Evolutionary conservation across 2,888 invertebrate genomes (phyloP).

Genomic region (Oligia latruncula): DNA sequence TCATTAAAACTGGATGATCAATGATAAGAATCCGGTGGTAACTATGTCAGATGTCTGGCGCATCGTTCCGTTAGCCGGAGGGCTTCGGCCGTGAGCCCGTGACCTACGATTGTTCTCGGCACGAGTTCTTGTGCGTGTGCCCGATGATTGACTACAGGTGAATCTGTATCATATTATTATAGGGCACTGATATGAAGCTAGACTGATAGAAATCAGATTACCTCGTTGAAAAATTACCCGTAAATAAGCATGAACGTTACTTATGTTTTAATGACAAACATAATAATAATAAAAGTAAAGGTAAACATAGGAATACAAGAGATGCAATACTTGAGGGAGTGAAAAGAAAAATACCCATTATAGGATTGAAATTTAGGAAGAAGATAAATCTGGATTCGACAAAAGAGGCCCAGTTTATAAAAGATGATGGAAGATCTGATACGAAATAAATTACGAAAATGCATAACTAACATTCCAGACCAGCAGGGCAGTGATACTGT

Average conservation of each 20-base stretch:
- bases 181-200: neutral
- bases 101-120: slow-evolving; percentile 50
- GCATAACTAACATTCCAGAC: neutral
- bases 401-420: neutral
- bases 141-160: neutral
- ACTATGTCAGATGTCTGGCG: slow-evolving; percentile 40
- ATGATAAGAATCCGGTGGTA: slow-evolving; percentile 13
- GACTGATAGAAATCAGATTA: neutral
- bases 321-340: neutral
- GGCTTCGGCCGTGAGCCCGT: slow-evolving; percentile 36
- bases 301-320: neutral
- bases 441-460: neutral
- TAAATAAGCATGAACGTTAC: neutral
- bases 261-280: too few relatives aligned
- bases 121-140: neutral
- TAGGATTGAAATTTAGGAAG: neutral
- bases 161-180: neutral
- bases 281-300: too few relatives aligned
- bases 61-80: slow-evolving; percentile 50
- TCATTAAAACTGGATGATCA: neutral
- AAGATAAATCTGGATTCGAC: neutral
- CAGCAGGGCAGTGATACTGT: neutral
- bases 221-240: neutral
- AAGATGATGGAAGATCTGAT: neutral
- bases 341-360: too few relatives aligned